A percentile compares a stretch with the other conserved stretches of the same genome.
These are phyloP conservation scores for Orius insidiosus DNA, from an alignment of 1,140 invertebrate species.

Conservation along the genomic window DNA sequence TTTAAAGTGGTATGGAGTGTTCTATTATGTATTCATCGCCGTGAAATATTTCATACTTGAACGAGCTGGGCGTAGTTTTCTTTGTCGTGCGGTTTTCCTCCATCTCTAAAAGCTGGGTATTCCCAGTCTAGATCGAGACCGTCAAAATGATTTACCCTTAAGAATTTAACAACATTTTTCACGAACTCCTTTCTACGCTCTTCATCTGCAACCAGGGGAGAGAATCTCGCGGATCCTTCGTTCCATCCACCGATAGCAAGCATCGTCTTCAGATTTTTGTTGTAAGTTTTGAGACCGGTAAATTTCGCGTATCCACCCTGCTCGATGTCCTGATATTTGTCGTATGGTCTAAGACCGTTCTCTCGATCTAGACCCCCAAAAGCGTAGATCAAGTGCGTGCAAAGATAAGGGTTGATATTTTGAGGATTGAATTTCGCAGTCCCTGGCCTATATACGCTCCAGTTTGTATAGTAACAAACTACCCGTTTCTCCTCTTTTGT, in stretches of 20 bases:
- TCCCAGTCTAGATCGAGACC: constrained; percentile 95
- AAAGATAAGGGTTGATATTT: constrained; percentile 89
- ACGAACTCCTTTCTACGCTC: constrained; percentile 63
- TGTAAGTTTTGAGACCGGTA: constrained; percentile 79
- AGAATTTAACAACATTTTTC: constrained; percentile 70
- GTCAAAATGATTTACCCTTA: constrained; percentile 75
- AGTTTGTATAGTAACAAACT: constrained; percentile 89
- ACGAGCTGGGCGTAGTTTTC: constrained; percentile 81
- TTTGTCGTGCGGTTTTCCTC: constrained; percentile 74
- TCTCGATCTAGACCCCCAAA: constrained; percentile 86
- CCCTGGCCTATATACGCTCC: constrained; percentile 76
- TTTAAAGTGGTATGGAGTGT: not conserved
- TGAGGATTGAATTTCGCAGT: constrained; percentile 81
- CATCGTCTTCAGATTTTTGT: constrained; percentile 80
- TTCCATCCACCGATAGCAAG: constrained; percentile 94
- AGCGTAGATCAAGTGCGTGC: constrained; percentile 87
- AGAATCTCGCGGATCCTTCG: constrained; percentile 78
- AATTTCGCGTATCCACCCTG: constrained; percentile 94
- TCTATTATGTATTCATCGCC: not conserved
- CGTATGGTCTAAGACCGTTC: constrained; percentile 75
- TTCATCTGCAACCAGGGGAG: constrained; percentile 61
- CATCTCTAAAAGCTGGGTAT: constrained; percentile 81
- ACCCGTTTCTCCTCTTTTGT: constrained; percentile 39
- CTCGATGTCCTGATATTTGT: constrained; percentile 89
- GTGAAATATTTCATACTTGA: constrained; percentile 35